Base-by-base conservation (phyloP, 2,888 invertebrate species). In the Malacosoma neustria region DNA sequence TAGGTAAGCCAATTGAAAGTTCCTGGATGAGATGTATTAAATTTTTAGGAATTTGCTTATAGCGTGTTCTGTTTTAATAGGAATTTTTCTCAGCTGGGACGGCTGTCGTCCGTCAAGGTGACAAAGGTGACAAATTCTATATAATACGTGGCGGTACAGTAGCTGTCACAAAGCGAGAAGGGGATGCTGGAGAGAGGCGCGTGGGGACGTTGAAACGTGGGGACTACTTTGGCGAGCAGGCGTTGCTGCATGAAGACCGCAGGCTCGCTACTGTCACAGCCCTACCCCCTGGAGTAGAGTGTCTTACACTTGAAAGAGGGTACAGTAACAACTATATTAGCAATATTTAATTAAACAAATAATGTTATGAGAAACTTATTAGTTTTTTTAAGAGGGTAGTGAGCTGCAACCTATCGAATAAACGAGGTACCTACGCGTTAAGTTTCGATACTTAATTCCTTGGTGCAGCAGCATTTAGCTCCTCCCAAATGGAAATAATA, bases 231-330 rank as follows among this genome's bases (percentile, higher is more conserved):
- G 97, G 97, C 0, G 96, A 97, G 61, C 91, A 94, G 60, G 97
- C 97, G 0, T 81, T 97, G 22, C 76, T 95, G 35, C 92, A 93
- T 63, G 94, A 96, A 49, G 96, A 96, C 62, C 90, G 92, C 29
- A 87, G 98, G 22, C 93, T 97, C 35, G 98, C 98, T 4, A 96
- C 95, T 46, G 95, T 97, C 12, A 94, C 94, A 33, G 97, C 97
- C 0, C 89, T 94, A 59, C 89, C 91, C 36, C 90, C 96, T 13
- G 90, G 96, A 42, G 90, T 96, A 36, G 90, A 97, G 80, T 97
- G 97, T 55, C 88, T 97, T 12, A 95, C 95, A 0, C 80, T 98
- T 12, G 95, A 96, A 51, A 87, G 95, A 80, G 90, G 90, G 94
- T 95, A 74, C 82, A 13, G 12, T 13, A 13, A n/a, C 9, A 13